Conservation (phyloP, 2,797 vertebrate genomes). For the Gymnocypris eckloni region DNA sequence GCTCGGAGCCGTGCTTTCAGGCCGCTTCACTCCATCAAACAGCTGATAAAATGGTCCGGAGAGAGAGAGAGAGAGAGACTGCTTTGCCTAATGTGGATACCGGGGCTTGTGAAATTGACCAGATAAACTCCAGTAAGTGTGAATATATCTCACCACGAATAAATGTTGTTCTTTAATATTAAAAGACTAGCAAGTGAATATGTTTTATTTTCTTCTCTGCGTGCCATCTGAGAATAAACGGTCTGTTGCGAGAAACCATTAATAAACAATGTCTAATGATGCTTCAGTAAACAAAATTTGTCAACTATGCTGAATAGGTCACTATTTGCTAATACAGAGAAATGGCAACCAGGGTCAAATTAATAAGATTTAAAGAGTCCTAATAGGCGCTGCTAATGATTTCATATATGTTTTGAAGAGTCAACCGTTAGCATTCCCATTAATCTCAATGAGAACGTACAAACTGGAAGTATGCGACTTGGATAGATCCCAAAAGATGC, state of each 20-base stretch:
- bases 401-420: background rate
- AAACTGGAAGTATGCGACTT: background rate
- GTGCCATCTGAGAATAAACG: background rate
- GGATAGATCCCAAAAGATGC: background rate
- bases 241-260: background rate
- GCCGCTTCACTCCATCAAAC: constrained; percentile 37
- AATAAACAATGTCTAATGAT: background rate
- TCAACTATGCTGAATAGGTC: background rate
- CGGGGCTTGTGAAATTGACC: constrained; percentile 10
- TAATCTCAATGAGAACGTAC: background rate
- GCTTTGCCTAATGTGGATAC: background rate
- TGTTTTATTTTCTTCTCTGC: background rate
- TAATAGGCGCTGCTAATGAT: background rate
- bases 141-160: background rate
- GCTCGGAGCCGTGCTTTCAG: background rate
- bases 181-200: background rate
- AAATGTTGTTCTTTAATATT: constrained; percentile 11
- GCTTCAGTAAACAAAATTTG: constrained; percentile 8
- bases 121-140: constrained; percentile 18
- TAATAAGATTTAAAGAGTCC: background rate
- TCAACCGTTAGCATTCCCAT: background rate
- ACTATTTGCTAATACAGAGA: background rate
- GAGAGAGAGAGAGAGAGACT: constrained; percentile 11
- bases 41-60: constrained; percentile 18
- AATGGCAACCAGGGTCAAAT: background rate